Evolutionary conservation across 2,888 invertebrate genomes (phyloP).

Genomic region (Mellilla xanthometata): DNA sequence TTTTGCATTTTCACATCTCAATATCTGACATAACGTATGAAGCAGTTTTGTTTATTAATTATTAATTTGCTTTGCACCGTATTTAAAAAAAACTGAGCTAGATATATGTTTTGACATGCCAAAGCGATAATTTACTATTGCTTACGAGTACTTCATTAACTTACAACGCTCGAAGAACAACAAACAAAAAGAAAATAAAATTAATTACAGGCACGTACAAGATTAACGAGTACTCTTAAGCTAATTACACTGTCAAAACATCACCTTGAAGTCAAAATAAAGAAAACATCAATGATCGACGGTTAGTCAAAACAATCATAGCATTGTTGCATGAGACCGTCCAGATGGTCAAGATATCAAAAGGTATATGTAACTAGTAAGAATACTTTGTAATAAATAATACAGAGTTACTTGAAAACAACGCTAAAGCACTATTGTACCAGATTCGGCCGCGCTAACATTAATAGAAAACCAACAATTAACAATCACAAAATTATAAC

Average conservation of each 20-base stretch:
- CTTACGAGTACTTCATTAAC: not conserved
- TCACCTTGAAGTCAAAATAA: constrained; percentile 68
- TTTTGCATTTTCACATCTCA: no score
- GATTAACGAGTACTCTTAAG: constrained; percentile 55
- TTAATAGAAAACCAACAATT: no score
- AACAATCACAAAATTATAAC: no score
- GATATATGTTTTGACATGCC: no score
- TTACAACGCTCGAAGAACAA: constrained; percentile 26
- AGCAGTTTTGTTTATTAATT: no score
- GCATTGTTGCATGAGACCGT: constrained; percentile 64
- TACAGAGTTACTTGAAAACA: no score
- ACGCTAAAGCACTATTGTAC: no score
- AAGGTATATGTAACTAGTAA: constrained; percentile 56
- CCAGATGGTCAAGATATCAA: constrained; percentile 59
- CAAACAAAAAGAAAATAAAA: constrained; percentile 45
- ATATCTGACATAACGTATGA: no score
- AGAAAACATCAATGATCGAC: constrained; percentile 61
- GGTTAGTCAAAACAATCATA: constrained; percentile 59
- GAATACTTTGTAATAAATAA: not conserved
- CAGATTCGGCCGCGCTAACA: no score
- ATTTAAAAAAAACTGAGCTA: no score
- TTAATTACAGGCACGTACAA: constrained; percentile 53
- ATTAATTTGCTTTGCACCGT: no score
- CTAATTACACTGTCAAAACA: constrained; percentile 74
- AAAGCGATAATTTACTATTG: no score